A percentile compares a stretch with the other conserved stretches of the same genome.
phyloP scores from a whole-genome alignment of 1,140 invertebrate species.

The Platorchestia sp. region DNA sequence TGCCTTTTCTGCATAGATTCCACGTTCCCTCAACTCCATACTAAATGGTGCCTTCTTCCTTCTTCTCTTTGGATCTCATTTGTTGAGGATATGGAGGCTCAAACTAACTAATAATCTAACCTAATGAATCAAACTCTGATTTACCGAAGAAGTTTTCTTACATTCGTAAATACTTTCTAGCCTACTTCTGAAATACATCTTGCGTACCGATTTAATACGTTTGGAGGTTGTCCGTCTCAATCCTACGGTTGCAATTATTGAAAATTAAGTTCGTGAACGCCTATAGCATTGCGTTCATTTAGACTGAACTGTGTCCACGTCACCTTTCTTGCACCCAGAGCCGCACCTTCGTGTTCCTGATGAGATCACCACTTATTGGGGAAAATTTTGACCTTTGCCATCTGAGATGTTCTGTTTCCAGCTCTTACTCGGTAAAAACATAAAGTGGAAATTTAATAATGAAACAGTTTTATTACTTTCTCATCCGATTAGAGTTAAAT shows the following conservation, averaged over 20 bases:
- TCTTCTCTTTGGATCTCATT: not conserved
- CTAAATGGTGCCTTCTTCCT: not conserved
- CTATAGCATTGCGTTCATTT: not conserved
- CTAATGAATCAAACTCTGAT: not conserved
- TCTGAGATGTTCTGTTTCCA: not conserved
- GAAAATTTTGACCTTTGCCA: not conserved
- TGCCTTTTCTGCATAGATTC: too few relatives aligned
- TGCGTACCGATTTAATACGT: too few relatives aligned
- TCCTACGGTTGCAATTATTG: not conserved
- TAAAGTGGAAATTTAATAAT: not conserved
- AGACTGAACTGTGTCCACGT: not conserved
- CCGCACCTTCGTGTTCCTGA: not conserved
- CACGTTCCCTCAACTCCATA: too few relatives aligned
- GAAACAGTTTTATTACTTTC: not conserved
- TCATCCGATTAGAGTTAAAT: not conserved
- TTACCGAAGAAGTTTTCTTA: not conserved
- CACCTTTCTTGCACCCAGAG: not conserved
- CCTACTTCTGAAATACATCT: not conserved
- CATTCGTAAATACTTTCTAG: not conserved
- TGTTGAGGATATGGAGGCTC: too few relatives aligned
- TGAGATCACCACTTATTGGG: not conserved
- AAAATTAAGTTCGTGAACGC: not conserved
- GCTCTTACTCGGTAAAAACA: not conserved
- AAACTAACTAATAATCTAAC: not conserved
- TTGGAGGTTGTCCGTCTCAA: not conserved